Conservation (phyloP, 2,113 vertebrate species). For the Brachyhypopomus gauderio region DNA sequence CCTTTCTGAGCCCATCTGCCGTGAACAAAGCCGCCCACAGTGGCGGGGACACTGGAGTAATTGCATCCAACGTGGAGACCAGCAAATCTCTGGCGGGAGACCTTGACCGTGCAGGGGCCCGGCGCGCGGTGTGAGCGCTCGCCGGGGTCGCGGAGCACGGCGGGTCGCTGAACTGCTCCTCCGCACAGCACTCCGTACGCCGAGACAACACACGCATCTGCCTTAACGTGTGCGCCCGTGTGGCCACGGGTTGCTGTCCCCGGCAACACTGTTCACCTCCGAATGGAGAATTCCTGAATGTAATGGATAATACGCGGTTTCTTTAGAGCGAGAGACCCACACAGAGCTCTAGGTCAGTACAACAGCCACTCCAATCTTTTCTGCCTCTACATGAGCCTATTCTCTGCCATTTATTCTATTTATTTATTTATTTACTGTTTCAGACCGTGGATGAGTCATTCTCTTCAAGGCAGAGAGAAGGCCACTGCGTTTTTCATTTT, state of each 20-base stretch:
- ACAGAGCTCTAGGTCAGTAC: not conserved
- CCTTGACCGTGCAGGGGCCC: slow-evolving; percentile 46
- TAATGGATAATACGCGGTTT: slow-evolving; percentile 36
- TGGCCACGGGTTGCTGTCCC: slow-evolving; percentile 1
- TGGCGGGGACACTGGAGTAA: slow-evolving; percentile 9
- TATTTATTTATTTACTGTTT: slow-evolving; percentile 17
- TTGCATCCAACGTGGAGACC: slow-evolving; percentile 47
- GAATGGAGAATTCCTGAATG: not conserved
- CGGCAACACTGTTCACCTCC: not conserved
- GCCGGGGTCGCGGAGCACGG: not conserved
- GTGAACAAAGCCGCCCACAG: slow-evolving; percentile 54
- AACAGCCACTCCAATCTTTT: slow-evolving; percentile 3
- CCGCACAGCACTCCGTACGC: slow-evolving; percentile 22
- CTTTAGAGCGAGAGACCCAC: slow-evolving; percentile 24
- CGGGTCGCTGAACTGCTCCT: slow-evolving; percentile 25
- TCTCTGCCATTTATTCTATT: slow-evolving; percentile 17
- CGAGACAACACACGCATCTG: slow-evolving; percentile 39
- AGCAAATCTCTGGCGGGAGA: slow-evolving; percentile 35
- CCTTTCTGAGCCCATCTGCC: slow-evolving; percentile 44
- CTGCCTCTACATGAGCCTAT: not conserved
- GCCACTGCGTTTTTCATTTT: not conserved
- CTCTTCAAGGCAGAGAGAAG: slow-evolving; percentile 34
- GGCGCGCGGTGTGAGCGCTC: slow-evolving; percentile 1
- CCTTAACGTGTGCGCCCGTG: slow-evolving; percentile 22
- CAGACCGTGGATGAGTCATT: slow-evolving; percentile 36